Conservation (phyloP, 2,888 invertebrate genomes). For the Cantharis rufa region DNA sequence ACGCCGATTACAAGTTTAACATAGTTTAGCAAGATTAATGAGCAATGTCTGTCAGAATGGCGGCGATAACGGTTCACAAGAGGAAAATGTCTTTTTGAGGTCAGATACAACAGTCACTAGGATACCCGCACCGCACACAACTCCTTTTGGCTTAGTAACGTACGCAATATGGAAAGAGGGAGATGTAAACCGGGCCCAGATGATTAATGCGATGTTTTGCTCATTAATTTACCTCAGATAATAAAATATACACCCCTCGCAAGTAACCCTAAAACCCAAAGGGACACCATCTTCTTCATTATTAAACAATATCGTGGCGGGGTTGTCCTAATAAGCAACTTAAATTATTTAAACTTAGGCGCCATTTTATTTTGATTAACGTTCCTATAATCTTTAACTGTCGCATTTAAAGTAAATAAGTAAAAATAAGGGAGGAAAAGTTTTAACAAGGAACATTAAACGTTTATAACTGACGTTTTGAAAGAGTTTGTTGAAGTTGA, state of each 20-base stretch:
- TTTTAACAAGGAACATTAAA: background rate
- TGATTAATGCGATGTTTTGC: slow-evolving; percentile 29
- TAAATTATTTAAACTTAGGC: background rate
- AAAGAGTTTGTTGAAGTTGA: slow-evolving; percentile 19
- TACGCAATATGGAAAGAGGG: slow-evolving; percentile 20
- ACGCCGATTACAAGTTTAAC: slow-evolving; percentile 22
- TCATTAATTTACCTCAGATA: slow-evolving; percentile 26
- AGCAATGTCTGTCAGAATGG: slow-evolving; percentile 22
- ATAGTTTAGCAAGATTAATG: slow-evolving; percentile 29
- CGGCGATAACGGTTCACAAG: slow-evolving; percentile 25
- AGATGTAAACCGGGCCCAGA: slow-evolving; percentile 19
- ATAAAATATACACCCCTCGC: slow-evolving; percentile 20
- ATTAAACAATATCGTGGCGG: slow-evolving; percentile 9
- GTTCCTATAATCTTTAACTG: background rate
- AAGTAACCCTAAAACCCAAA: slow-evolving; percentile 17
- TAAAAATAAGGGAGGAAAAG: background rate
- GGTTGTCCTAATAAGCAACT: background rate
- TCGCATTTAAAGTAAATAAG: background rate
- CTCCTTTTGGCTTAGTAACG: slow-evolving; percentile 23
- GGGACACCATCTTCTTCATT: slow-evolving; percentile 16
- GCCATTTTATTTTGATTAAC: background rate
- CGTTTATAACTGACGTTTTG: slow-evolving; percentile 7
- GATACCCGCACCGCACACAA: slow-evolving; percentile 9
- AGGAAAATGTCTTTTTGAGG: slow-evolving; percentile 27
- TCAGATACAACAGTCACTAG: slow-evolving; percentile 21